Conservation (phyloP, 2,888 invertebrate genomes). For the Cantharis flavilabris region DNA sequence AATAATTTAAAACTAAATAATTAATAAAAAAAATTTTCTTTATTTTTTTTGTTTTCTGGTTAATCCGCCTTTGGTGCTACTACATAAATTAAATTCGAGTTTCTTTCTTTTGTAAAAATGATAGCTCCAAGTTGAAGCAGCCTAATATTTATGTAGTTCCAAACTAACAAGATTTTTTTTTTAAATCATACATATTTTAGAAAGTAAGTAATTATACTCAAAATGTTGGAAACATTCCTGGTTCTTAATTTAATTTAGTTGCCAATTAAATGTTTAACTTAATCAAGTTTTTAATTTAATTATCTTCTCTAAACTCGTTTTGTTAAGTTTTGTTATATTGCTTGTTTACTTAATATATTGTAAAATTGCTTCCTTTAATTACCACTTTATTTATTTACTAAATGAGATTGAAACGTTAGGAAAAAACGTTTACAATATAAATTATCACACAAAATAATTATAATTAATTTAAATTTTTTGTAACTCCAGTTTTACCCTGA, state of each 20-base stretch:
- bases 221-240: not conserved
- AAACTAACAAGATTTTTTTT: not conserved
- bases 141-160: not conserved
- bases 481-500: not conserved
- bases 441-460: not conserved
- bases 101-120: not conserved
- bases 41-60: too few species aligned
- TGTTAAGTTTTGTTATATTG: not conserved
- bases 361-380: not conserved
- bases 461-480: not conserved
- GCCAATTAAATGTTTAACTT: not conserved
- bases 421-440: not conserved
- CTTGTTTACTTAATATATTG: not conserved
- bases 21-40: too few species aligned
- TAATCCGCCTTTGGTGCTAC: not conserved
- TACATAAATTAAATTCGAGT: not conserved
- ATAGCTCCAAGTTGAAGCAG: not conserved
- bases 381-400: not conserved
- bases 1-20: too few species aligned
- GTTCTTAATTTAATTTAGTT: not conserved
- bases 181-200: not conserved
- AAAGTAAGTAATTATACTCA: not conserved
- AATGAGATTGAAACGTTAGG: not conserved
- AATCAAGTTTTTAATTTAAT: not conserved
- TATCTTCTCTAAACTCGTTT: not conserved